Evolutionary conservation across 2,113 vertebrate species (phyloP).

Genomic region (Engraulis encrasicolus): DNA sequence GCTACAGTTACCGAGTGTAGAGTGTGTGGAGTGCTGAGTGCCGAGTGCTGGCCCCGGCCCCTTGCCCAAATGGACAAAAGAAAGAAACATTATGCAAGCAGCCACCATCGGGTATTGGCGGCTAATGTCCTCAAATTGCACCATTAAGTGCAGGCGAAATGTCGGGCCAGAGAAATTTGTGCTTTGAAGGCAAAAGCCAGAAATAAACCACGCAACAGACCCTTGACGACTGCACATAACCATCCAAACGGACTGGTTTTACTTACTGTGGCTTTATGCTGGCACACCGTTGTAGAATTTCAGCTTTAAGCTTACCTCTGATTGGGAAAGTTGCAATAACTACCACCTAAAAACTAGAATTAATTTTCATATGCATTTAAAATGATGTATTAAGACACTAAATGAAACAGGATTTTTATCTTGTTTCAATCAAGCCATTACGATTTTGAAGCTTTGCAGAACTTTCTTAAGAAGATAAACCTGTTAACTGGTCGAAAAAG

Average conservation of each 20-base stretch:
- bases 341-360: no score
- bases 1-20: no score
- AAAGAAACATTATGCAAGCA: background rate
- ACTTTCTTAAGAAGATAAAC: background rate
- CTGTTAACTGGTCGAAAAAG: background rate
- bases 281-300: background rate
- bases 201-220: background rate
- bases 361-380: background rate
- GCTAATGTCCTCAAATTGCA: conserved; percentile 10
- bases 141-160: background rate
- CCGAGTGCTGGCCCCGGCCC: background rate
- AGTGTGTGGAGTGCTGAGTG: no score
- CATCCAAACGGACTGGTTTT: no score
- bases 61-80: background rate
- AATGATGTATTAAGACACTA: no score
- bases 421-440: background rate
- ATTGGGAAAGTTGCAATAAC: no score
- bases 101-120: background rate
- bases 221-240: background rate
- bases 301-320: no score
- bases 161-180: background rate
- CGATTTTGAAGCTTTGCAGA: background rate
- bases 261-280: background rate
- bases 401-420: no score
- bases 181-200: background rate